Conservation (phyloP, 2,113 vertebrate genomes). For the Equus quagga region DNA sequence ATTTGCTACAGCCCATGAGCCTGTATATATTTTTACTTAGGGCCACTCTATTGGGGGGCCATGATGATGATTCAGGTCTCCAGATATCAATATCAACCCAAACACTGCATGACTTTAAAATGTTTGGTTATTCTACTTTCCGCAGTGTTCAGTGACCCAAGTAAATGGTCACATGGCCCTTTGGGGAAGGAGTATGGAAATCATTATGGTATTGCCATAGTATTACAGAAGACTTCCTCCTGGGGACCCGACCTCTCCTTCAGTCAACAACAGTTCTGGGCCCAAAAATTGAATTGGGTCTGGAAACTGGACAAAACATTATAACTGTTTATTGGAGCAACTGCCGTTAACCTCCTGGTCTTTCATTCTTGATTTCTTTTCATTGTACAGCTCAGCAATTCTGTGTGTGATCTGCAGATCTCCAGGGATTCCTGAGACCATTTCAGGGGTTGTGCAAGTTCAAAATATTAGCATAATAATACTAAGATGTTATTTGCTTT, state of each 20-base stretch:
- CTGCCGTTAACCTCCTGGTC: neutral
- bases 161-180: neutral
- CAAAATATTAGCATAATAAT: neutral
- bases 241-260: neutral
- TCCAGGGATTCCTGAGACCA: neutral
- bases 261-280: neutral
- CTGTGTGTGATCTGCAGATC: neutral
- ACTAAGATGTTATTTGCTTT: neutral
- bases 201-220: neutral
- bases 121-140: neutral
- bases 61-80: neutral
- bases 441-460: neutral
- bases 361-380: conserved; percentile 35
- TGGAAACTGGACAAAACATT: conserved; percentile 20
- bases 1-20: neutral
- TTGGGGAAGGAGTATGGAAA: neutral
- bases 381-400: neutral
- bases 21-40: neutral
- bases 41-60: neutral
- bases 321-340: neutral
- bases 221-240: neutral
- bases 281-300: neutral
- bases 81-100: neutral
- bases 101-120: neutral
- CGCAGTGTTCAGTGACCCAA: neutral